These are phyloP conservation scores for Pentalonia nigronervosa DNA, from an alignment of 1,140 invertebrate genomes.

Conservation along the genomic window DNA sequence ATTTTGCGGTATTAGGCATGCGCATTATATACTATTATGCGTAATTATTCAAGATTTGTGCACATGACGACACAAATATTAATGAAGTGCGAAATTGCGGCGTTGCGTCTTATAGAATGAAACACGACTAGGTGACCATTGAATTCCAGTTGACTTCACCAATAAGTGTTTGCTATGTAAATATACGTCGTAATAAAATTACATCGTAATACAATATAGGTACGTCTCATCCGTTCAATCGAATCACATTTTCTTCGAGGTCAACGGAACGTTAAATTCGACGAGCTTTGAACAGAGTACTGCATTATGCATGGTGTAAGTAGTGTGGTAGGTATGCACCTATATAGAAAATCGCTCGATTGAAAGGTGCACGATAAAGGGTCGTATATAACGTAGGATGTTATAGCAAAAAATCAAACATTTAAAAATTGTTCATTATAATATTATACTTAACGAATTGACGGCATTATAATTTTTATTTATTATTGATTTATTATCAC, in stretches of 20 bases:
- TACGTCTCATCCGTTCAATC: neutral
- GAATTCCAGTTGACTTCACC: neutral
- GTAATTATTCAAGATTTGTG: conserved; percentile 6
- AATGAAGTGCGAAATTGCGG: neutral
- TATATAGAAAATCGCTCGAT: neutral
- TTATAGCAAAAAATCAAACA: neutral
- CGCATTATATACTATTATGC: neutral
- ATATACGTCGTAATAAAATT: neutral
- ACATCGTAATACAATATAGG: neutral
- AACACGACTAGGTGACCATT: neutral
- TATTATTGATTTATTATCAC: neutral
- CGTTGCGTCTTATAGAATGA: neutral
- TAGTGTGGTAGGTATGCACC: neutral
- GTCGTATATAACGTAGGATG: neutral
- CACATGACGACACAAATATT: neutral
- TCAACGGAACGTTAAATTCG: neutral
- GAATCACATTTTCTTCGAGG: neutral
- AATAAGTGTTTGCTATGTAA: conserved; percentile 8
- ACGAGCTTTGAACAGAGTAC: neutral
- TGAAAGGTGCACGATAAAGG: neutral
- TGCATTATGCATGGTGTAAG: neutral
- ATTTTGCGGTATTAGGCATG: neutral
- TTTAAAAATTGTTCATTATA: neutral
- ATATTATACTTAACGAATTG: neutral
- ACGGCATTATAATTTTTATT: neutral